phyloP scores from a whole-genome alignment of 2,797 vertebrate genomes.

The Lacerta viridis region DNA sequence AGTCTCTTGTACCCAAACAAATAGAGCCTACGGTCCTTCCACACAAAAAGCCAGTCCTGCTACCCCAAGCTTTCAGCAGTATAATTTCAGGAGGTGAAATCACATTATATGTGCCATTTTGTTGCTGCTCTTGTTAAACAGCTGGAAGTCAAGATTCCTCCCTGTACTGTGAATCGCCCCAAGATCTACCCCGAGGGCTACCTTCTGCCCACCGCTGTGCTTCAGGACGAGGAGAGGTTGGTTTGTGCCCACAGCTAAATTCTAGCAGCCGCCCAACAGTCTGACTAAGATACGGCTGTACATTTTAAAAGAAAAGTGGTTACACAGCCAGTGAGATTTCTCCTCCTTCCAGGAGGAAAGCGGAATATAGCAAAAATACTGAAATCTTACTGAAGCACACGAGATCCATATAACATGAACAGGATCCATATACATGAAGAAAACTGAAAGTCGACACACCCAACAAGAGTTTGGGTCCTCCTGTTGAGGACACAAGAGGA shows the following conservation, averaged over 20 bases:
- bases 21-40: no score
- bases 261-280: constrained; percentile 6
- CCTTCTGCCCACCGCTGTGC: no score
- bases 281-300: background rate
- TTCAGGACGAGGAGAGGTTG: background rate
- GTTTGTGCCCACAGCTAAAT: background rate
- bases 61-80: no score
- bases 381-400: background rate
- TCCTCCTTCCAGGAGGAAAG: background rate
- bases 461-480: background rate
- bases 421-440: background rate
- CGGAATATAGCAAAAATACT: background rate
- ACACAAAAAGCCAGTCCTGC: no score
- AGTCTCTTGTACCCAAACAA: no score
- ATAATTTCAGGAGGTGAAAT: no score
- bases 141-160: no score
- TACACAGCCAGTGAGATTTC: background rate
- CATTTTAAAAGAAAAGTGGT: constrained; percentile 24
- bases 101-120: no score
- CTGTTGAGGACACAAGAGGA: background rate
- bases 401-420: background rate
- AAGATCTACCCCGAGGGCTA: no score
- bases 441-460: background rate
- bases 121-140: no score
- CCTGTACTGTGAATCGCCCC: no score